Evolutionary conservation across 64 coral and sea anemone species (phyloP), one percentile per base, ranked within the genome.

Genomic region (Cladopsammia gracilis): DNA sequence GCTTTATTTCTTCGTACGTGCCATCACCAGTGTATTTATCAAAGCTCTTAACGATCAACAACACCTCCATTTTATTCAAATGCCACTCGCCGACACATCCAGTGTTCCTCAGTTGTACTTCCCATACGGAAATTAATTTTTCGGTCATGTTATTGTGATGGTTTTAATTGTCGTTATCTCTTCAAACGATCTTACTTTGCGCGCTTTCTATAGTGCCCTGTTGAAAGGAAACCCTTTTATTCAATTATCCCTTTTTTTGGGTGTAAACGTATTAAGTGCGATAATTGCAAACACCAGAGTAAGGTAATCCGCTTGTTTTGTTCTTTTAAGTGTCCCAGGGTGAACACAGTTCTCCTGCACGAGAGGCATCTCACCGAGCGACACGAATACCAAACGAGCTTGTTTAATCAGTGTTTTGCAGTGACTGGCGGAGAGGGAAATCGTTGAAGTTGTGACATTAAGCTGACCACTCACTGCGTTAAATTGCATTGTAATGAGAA

Each of bases 181-280:
- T 83, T 83, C n/a, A 66, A 47, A 64, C 59, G 79, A 83, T 83
- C 80, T 50, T 48, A 25, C 67, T 84, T 84, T 84, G 7, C 46
- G 61, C 18, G 43, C 19, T 84, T 24, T 48, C 34, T 68, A 26
- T 68, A 50, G 61, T 84, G 44, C 9, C 45, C 9, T 47, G 80
- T 67, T 84, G 80, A 84, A 84, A 84, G 44, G 80, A 64, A 48
- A 50, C 80, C n/a, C 80, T 68, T 66, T 84, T 84, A 84, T 84
- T 84, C 61, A 84, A 84, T 68, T 84, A 84, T 67, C 80, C 51
- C 80, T 84, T 84, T 66, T 67, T 84, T 64, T 84, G 62, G 62
- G 80, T 84, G 18, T 84, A 68, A 84, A 62, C 62, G 60, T 67
- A 75, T 75, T 49, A 84, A 67, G 61, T 50, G 80, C 42, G 62